Percentiles rank a stretch among this genome's conserved stretches.
phyloP scores from a whole-genome alignment of 1,140 invertebrate species.

The Caenorhabditis inopinata region DNA sequence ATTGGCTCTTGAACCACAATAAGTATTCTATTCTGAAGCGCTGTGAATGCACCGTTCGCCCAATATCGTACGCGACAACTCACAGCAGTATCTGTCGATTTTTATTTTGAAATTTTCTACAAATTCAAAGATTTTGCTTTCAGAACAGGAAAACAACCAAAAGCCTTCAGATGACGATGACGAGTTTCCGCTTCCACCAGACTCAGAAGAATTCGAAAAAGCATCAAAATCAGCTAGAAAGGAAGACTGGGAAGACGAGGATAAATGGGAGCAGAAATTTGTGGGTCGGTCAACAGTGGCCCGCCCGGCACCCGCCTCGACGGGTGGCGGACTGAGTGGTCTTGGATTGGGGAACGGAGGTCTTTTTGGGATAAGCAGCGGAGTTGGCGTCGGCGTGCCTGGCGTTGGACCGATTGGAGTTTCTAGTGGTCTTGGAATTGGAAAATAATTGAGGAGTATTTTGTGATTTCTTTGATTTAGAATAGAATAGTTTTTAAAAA shows the following conservation, averaged over 20 bases:
- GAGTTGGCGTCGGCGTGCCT: slow-evolving; percentile 7
- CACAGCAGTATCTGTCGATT: too few species aligned
- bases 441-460: background rate
- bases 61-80: too few species aligned
- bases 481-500: background rate
- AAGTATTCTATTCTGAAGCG: too few species aligned
- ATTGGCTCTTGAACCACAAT: too few species aligned
- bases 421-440: slow-evolving; percentile 34
- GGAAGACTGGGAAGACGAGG: slow-evolving; percentile 1
- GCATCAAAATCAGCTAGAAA: too few species aligned
- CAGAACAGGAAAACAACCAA: too few species aligned
- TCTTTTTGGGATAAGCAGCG: background rate
- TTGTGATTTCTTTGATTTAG: background rate
- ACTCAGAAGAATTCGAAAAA: background rate
- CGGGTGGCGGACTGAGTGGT: background rate
- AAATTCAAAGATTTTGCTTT: too few species aligned
- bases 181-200: background rate
- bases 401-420: slow-evolving; percentile 36
- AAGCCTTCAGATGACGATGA: background rate
- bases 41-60: too few species aligned
- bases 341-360: slow-evolving; percentile 4
- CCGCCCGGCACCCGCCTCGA: background rate
- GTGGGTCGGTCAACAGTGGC: background rate
- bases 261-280: background rate
- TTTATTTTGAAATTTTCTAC: too few species aligned